Evolutionary conservation across 2,888 invertebrate genomes (phyloP).

Genomic region (Pecten maximus): DNA sequence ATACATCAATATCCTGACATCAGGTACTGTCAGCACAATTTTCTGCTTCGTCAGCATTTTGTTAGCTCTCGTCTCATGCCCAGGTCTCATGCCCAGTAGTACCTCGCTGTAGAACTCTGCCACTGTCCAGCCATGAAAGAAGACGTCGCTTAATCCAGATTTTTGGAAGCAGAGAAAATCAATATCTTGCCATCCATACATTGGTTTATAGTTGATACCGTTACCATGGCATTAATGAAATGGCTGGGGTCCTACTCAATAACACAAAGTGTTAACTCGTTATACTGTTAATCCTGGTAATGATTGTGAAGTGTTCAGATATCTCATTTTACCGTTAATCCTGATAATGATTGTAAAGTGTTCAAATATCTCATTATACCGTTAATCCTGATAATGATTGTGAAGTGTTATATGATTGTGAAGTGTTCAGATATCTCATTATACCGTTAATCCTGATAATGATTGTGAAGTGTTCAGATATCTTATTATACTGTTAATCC

Average conservation of each 20-base stretch:
- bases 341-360: background rate
- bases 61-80: background rate
- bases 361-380: too few relatives aligned
- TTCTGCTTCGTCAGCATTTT: conserved; percentile 23
- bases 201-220: background rate
- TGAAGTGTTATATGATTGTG: too few relatives aligned
- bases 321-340: background rate
- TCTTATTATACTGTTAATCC: too few relatives aligned
- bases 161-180: background rate
- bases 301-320: background rate
- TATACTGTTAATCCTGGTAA: too few relatives aligned
- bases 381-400: too few relatives aligned
- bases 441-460: too few relatives aligned
- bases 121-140: background rate
- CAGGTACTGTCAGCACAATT: background rate
- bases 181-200: background rate
- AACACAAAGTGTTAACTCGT: background rate
- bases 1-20: too few relatives aligned
- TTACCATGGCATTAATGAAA: background rate
- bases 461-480: too few relatives aligned
- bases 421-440: too few relatives aligned
- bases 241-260: background rate
- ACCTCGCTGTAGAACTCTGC: background rate
- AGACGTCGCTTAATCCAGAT: background rate
- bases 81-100: background rate